A percentile compares a stretch with the other conserved stretches of the same genome.
Evolutionary conservation across 2,797 vertebrate genomes (phyloP).

Genomic region (Fistularia commersonii): DNA sequence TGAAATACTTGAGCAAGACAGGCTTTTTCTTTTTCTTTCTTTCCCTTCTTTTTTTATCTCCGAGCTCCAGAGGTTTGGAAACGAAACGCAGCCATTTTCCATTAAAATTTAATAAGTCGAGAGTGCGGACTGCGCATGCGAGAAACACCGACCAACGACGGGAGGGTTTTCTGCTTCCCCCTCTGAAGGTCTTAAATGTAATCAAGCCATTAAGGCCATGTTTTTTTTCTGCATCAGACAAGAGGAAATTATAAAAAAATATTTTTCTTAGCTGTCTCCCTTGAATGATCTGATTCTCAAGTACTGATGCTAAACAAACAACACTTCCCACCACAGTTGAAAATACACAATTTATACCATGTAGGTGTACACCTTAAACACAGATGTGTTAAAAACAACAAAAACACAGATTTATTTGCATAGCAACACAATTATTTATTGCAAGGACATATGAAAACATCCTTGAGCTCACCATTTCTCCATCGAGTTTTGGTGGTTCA

Average conservation of each 20-base stretch:
- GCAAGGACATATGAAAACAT: slow-evolving; percentile 46
- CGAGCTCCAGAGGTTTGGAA: slow-evolving; percentile 67
- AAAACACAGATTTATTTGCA: slow-evolving; percentile 15
- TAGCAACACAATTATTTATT: slow-evolving; percentile 54
- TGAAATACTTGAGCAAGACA: neutral
- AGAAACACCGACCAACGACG: slow-evolving; percentile 28
- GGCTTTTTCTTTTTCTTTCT: slow-evolving; percentile 1
- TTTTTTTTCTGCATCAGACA: too few species aligned
- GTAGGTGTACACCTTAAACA: slow-evolving; percentile 1
- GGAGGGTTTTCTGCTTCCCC: slow-evolving; percentile 8
- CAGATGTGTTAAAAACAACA: slow-evolving; percentile 5
- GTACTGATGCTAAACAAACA: neutral
- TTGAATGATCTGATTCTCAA: too few species aligned
- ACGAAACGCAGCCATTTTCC: slow-evolving; percentile 80
- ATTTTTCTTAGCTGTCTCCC: neutral
- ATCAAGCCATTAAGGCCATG: neutral
- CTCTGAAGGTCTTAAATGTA: neutral
- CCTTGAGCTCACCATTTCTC: slow-evolving; percentile 12
- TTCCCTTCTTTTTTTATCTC: slow-evolving; percentile 26
- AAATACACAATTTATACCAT: slow-evolving; percentile 46
- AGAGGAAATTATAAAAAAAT: too few species aligned
- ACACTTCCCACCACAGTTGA: slow-evolving; percentile 25
- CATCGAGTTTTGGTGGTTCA: slow-evolving; percentile 2
- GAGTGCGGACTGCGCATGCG: slow-evolving; percentile 71
- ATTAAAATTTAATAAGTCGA: slow-evolving; percentile 79